phyloP scores from a whole-genome alignment of 2,888 invertebrate species.

The Orthosia incerta region DNA sequence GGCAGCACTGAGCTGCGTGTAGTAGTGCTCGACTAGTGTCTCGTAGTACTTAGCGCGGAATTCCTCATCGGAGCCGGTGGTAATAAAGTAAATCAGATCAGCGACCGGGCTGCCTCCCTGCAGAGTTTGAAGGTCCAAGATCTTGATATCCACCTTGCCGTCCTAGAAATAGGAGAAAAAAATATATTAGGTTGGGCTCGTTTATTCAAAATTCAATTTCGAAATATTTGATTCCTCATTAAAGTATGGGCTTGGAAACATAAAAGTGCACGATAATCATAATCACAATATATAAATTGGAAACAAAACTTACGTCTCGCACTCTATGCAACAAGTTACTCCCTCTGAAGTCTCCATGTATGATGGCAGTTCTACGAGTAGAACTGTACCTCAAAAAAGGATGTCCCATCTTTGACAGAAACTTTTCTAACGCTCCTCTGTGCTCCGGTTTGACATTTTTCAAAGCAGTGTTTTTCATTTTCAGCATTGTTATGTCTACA shows the following conservation, averaged over 20 bases:
- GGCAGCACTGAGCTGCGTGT: too few species aligned
- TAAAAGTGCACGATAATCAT: neutral
- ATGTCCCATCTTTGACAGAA: neutral
- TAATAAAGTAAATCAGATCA: too few species aligned
- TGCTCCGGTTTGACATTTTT: neutral
- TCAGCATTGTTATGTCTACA: neutral
- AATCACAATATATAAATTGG: neutral
- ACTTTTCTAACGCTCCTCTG: slow-evolving; percentile 1
- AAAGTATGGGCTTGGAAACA: neutral
- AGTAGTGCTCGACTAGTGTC: too few species aligned
- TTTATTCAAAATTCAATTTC: neutral
- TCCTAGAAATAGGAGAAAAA: slow-evolving; percentile 68
- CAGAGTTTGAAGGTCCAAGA: slow-evolving; percentile 78
- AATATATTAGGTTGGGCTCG: neutral
- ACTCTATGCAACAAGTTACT: slow-evolving; percentile 71
- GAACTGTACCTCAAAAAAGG: neutral
- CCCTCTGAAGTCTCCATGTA: slow-evolving; percentile 65
- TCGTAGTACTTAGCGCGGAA: too few species aligned
- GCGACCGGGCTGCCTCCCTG: too few species aligned
- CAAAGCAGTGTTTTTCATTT: neutral
- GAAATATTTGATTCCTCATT: too few species aligned
- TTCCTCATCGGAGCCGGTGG: too few species aligned
- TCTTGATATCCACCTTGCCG: slow-evolving; percentile 67
- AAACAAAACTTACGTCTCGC: slow-evolving; percentile 48
- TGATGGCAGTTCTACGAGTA: neutral